Evolutionary conservation across 2,113 vertebrate genomes (phyloP), one percentile per base, ranked within the genome.

Genomic region (Pachycephala philippinensis): DNA sequence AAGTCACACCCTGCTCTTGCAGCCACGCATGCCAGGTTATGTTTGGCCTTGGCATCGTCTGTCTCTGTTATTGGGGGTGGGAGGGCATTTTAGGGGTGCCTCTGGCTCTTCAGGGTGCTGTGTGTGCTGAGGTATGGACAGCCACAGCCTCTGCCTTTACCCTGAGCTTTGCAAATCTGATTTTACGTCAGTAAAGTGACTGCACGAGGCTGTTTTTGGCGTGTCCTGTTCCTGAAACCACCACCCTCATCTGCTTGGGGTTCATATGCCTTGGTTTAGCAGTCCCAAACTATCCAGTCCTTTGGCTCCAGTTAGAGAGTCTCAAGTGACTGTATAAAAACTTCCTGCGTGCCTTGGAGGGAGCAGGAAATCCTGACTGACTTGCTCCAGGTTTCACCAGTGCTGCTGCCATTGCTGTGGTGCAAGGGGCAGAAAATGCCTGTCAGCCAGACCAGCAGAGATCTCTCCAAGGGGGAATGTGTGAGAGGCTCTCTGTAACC

Each of bases 1-100:
- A 91, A 99, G 99, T 96, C 66, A 31, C 39, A 24, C 45, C 20
- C n/a, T 52, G 57, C 57, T 56, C 81, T 13, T 40, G 35, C 65
- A 53, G 6, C 39, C 69, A 28, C 52, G 1, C 3, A 0, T 30
- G 53, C n/a, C 47, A 9, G 11, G 2, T 11, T 15, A 0, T 42
- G 5, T 7, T 49, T 33, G 71, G 49, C 49, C 44, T 52, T 76
- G 74, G 53, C 79, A 50, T 59, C 35, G 1, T 66, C 59, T 90
- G 6, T 65, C 13, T 49, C 22, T 86, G 22, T 60, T 70, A 4
- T 0, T 30, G 39, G 18, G 26, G 31, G 6, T 40, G 22, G 15
- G 11, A 33, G 11, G 42, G 7, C 1, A 5, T 63, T 70, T 53
- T 39, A 22, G 64, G 59, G 75, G 10, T 63, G 45, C 16, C 37